These are phyloP conservation scores for Balaeniceps rex DNA, from an alignment of 2,113 vertebrate species.

Conservation along the genomic window DNA sequence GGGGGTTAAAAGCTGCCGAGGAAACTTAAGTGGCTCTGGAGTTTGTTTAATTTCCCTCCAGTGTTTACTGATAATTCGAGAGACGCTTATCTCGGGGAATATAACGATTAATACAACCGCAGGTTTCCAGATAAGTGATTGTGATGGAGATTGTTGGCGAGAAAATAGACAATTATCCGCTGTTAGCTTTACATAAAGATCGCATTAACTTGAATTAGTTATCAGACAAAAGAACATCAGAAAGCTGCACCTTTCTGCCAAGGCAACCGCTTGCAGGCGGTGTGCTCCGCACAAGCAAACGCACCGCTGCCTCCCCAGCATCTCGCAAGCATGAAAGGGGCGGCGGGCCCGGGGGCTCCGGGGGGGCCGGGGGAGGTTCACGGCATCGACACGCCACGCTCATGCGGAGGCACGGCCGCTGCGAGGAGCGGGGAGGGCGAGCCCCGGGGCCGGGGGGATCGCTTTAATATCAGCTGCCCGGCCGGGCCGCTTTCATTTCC, in stretches of 20 bases:
- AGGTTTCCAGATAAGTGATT: conserved; percentile 85
- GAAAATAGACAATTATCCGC: conserved; percentile 89
- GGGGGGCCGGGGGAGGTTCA: not conserved
- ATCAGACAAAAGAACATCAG: conserved; percentile 82
- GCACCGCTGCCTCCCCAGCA: conserved; percentile 11
- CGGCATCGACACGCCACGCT: not conserved
- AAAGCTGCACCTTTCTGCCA: conserved; percentile 75
- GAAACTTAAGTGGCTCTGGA: conserved; percentile 34
- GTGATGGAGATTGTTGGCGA: conserved; percentile 84
- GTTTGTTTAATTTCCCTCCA: conserved; percentile 54
- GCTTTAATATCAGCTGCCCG: conserved; percentile 29
- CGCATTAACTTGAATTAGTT: conserved; percentile 88
- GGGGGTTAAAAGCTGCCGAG: not conserved
- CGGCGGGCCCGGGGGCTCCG: not conserved
- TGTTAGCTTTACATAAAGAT: conserved; percentile 88
- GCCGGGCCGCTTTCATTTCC: conserved; percentile 2
- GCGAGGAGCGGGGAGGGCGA: not conserved
- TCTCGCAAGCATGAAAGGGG: not conserved
- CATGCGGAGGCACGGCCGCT: not conserved
- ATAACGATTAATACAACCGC: conserved; percentile 83
- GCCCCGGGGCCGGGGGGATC: not conserved
- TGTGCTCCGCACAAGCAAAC: conserved; percentile 9
- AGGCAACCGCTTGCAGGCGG: conserved; percentile 52
- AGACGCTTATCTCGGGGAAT: conserved; percentile 73
- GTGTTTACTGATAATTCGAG: conserved; percentile 68